Conservation (phyloP, 35 echinoderm and acorn worm species). For the Diadema setosum region DNA sequence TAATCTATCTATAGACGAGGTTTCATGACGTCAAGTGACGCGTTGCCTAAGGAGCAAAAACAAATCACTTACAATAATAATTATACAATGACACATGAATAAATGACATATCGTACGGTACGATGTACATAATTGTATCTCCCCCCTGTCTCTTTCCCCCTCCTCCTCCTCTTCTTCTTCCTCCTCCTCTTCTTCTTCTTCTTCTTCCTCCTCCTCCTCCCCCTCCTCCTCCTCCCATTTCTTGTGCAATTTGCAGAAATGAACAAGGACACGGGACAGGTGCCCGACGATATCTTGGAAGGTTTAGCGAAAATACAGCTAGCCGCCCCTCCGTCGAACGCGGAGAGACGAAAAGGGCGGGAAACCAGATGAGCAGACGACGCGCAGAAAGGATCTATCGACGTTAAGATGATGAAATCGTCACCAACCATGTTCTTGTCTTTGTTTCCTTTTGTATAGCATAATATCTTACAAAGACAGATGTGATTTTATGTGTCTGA, state of each 20-base stretch:
- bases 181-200: neutral
- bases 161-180: neutral
- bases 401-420: too few species aligned
- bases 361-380: constrained; percentile 14
- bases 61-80: neutral
- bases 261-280: constrained; percentile 83
- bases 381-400: neutral
- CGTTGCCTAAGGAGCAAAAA: too few species aligned
- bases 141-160: neutral
- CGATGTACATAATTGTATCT: neutral
- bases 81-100: neutral
- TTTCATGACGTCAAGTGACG: too few species aligned
- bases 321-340: constrained; percentile 59
- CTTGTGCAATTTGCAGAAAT: constrained; percentile 70
- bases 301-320: constrained; percentile 81
- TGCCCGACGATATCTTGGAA: constrained; percentile 83
- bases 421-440: too few species aligned
- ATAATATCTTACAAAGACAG: too few species aligned
- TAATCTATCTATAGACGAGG: too few species aligned
- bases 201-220: neutral
- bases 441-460: too few species aligned
- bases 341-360: constrained; percentile 20
- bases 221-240: neutral
- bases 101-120: neutral
- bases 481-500: too few species aligned